Evolutionary conservation across 2,113 vertebrate species (phyloP), one percentile per base, ranked within the genome.

Genomic region (Proterorhinus semilunaris): DNA sequence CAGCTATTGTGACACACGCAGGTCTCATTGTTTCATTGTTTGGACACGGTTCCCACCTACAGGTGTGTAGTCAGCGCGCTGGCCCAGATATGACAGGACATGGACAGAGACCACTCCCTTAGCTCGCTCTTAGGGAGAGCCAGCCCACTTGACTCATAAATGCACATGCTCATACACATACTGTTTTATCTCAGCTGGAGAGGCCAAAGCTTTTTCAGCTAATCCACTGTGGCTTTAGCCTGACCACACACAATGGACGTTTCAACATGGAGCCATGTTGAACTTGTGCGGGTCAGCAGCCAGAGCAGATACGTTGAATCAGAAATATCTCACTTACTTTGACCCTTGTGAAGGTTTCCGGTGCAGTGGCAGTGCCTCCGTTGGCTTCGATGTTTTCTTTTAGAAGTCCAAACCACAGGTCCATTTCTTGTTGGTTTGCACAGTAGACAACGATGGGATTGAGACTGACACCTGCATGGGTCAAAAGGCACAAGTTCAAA

Each of bases 381-480:
- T 93, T 91, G 0, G 93, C 90, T 47, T 96, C 94, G 58, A 95
- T 96, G 78, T 97, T 95, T 71, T 96, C 95, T 62, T 94, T 94
- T 63, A 99, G 90, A 69, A 97, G 93, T 57, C 94, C 94, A 8
- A 97, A 95, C 97, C 97, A 99, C 53, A 80, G 83, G 81, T 89
- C 92, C 86, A 95, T 90, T 83, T 97, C 96, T 0, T 93, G 82
- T 70, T 93, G 91, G n/a, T 85, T 92, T 6, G 93, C 86, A 79
- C 95, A 98, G 83, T 96, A 94, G 71, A 99, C 93, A 0, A 95
- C 91, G 69, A 98, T 93, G 2, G 95, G 95, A 62, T 96, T 95
- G 1, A 96, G 91, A 85, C 94, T 92, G 0, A 96, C 95, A 83
- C 96, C 97, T 99, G 74, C 6, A 61, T 16, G 74, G 42, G 62